Conservation (phyloP, 1,140 invertebrate species). For the Pogonus chalceus region DNA sequence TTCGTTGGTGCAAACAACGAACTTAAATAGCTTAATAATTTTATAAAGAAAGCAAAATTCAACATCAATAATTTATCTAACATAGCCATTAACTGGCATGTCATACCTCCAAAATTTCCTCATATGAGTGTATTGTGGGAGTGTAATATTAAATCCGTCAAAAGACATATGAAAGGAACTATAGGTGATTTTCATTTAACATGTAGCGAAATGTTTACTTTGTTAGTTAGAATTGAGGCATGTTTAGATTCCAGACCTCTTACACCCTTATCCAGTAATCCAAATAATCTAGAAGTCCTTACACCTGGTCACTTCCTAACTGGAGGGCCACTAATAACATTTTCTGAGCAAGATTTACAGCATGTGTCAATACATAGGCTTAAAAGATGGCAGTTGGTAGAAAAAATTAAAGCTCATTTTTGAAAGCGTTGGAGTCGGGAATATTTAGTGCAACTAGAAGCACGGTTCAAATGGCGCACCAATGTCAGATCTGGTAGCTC, state of each 20-base stretch:
- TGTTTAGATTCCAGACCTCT: constrained; percentile 27
- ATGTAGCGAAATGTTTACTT: constrained; percentile 19
- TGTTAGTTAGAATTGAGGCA: constrained; percentile 18
- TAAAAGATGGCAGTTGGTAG: constrained; percentile 19
- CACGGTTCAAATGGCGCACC: constrained; percentile 18
- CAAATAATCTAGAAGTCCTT: constrained; percentile 19
- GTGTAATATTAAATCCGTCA: constrained; percentile 31
- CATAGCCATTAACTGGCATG: constrained; percentile 33
- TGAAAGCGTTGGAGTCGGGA: constrained; percentile 25
- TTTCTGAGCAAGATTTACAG: constrained; percentile 15
- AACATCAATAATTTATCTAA: constrained; percentile 5
- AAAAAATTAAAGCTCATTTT: constrained; percentile 20
- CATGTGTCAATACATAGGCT: constrained; percentile 7
- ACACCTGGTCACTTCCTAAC: constrained; percentile 33
- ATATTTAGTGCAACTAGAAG: constrained; percentile 21
- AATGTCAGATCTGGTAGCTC: neutral
- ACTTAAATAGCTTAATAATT: constrained; percentile 7
- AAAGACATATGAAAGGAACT: constrained; percentile 27
- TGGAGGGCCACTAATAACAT: constrained; percentile 21
- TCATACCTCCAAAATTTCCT: constrained; percentile 33
- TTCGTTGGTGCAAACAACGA: constrained; percentile 15
- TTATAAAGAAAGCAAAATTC: neutral
- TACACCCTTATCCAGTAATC: constrained; percentile 19
- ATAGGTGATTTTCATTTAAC: constrained; percentile 18
- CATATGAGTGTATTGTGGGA: constrained; percentile 39